These are phyloP conservation scores for Metacarcinus magister DNA, from an alignment of 2,888 invertebrate species.

Conservation along the genomic window DNA sequence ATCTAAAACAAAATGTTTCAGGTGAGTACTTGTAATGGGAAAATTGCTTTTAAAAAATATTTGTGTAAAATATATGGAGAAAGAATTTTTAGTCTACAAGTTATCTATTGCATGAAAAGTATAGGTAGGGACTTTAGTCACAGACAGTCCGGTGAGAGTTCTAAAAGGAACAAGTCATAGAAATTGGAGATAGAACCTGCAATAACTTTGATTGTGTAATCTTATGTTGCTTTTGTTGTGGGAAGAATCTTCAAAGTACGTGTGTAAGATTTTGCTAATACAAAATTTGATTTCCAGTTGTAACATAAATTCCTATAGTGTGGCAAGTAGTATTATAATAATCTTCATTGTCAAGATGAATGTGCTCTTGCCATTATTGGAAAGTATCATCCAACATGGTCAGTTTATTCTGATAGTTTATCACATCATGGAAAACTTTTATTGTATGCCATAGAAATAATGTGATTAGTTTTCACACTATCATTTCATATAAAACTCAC, in stretches of 20 bases:
- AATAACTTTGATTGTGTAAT: not conserved
- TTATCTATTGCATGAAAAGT: not conserved
- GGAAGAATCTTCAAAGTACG: not conserved
- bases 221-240: not conserved
- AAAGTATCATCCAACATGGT: too few relatives aligned
- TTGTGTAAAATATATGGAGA: not conserved
- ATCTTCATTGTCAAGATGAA: not conserved
- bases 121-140: not conserved
- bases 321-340: not conserved
- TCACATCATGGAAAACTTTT: too few relatives aligned
- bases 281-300: too few relatives aligned
- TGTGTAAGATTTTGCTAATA: too few relatives aligned
- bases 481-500: too few relatives aligned
- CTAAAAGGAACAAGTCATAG: not conserved
- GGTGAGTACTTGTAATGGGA: not conserved
- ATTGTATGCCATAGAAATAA: too few relatives aligned
- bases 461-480: too few relatives aligned
- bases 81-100: not conserved
- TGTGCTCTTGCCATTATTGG: too few relatives aligned
- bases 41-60: not conserved
- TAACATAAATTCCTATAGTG: too few relatives aligned
- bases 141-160: not conserved
- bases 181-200: not conserved
- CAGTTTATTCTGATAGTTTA: too few relatives aligned
- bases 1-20: not conserved